These are phyloP conservation scores for Gobio occitaniae DNA, from an alignment of 2,797 vertebrate genomes.

Conservation along the genomic window DNA sequence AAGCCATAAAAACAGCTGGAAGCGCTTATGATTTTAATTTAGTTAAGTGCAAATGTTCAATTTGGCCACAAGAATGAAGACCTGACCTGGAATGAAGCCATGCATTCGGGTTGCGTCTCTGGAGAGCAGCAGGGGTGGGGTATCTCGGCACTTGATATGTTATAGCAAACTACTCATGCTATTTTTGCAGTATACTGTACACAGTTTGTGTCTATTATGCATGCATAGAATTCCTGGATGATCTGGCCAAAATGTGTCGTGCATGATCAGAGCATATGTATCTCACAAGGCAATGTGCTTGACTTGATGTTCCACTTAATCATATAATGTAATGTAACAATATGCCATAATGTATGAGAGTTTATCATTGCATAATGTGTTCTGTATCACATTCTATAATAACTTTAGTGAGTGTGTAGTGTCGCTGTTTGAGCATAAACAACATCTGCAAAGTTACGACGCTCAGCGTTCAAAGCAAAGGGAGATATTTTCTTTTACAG, in stretches of 20 bases:
- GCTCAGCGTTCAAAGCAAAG: too few relatives aligned
- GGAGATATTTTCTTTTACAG: too few relatives aligned
- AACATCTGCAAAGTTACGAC: too few relatives aligned
- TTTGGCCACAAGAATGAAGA: slow-evolving; percentile 36
- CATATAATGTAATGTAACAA: too few relatives aligned
- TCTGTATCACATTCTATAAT: not conserved
- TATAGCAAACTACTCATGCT: not conserved
- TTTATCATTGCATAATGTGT: not conserved
- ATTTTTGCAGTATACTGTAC: slow-evolving; percentile 11
- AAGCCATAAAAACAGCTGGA: slow-evolving; percentile 36
- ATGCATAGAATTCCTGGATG: not conserved
- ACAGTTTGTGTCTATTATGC: slow-evolving; percentile 7
- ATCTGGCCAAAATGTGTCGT: not conserved
- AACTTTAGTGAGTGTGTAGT: too few relatives aligned
- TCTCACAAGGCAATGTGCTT: not conserved
- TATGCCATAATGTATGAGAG: not conserved
- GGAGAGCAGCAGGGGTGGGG: not conserved
- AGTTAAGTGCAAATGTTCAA: slow-evolving; percentile 47
- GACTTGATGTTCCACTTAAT: not conserved
- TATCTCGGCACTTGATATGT: not conserved
- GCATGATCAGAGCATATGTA: not conserved
- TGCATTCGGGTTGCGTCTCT: not conserved
- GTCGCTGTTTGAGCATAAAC: too few relatives aligned
- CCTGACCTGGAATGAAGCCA: slow-evolving; percentile 21
- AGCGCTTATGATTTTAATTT: slow-evolving; percentile 50